phyloP scores from a whole-genome alignment of 2,888 invertebrate genomes.

The Orthonychiurus folsomi region DNA sequence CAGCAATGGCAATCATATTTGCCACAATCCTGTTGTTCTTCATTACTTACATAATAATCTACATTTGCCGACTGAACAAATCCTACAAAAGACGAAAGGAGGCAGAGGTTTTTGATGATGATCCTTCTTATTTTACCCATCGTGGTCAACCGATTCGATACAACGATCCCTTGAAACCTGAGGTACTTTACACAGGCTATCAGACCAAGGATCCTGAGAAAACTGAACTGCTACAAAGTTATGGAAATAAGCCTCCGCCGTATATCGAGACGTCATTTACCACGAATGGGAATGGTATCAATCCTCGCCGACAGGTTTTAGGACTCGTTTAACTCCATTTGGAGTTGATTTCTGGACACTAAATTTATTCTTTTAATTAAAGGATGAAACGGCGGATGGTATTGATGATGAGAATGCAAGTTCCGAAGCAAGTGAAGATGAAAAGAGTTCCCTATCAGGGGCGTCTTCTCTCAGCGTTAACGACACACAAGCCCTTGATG shows the following conservation, averaged over 20 bases:
- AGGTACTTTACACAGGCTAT: slow-evolving; percentile 24
- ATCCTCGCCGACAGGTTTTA: background rate
- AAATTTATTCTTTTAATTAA: background rate
- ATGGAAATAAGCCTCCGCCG: background rate
- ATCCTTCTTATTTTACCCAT: slow-evolving; percentile 20
- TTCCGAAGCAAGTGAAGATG: slow-evolving; percentile 14
- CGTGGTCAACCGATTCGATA: slow-evolving; percentile 26
- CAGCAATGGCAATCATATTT: slow-evolving; percentile 69
- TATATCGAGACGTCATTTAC: background rate
- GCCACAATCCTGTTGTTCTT: slow-evolving; percentile 65
- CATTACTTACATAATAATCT: slow-evolving; percentile 59
- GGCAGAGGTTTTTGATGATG: slow-evolving; percentile 61
- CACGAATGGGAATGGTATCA: slow-evolving; percentile 1
- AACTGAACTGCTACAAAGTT: slow-evolving; percentile 16
- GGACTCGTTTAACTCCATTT: background rate
- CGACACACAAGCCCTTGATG: slow-evolving; percentile 32
- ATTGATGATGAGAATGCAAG: slow-evolving; percentile 31
- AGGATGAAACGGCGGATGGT: slow-evolving; percentile 15
- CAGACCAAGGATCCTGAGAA: slow-evolving; percentile 25
- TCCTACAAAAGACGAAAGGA: slow-evolving; percentile 63
- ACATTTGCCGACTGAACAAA: slow-evolving; percentile 65
- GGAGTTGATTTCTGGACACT: background rate
- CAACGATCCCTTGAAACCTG: slow-evolving; percentile 22
- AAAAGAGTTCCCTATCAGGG: background rate
- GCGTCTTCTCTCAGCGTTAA: slow-evolving; percentile 17